phyloP scores from a whole-genome alignment of 2,888 invertebrate species.

The Abscondita cerata region DNA sequence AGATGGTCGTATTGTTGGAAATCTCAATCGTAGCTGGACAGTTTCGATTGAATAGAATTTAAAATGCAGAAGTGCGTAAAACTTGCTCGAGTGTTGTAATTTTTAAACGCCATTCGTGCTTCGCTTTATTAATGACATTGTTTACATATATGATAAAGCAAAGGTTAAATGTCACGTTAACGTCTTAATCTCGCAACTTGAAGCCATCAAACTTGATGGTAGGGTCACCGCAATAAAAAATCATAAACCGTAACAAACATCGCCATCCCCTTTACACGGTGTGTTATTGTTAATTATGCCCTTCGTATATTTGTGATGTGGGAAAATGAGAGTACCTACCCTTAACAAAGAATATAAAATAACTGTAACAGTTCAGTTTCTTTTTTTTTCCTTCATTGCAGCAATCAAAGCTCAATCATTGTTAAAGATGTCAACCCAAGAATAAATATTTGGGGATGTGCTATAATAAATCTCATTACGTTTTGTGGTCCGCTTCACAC shows the following conservation, averaged over 20 bases:
- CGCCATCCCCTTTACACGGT: constrained; percentile 28
- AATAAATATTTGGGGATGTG: constrained; percentile 49
- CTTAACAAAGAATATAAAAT: background rate
- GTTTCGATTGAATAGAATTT: constrained; percentile 6
- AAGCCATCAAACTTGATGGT: constrained; percentile 22
- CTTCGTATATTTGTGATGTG: constrained; percentile 31
- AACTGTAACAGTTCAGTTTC: background rate
- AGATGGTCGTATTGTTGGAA: constrained; percentile 15
- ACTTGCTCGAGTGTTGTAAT: constrained; percentile 21
- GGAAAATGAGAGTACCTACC: constrained; percentile 14
- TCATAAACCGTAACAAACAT: constrained; percentile 40
- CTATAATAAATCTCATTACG: constrained; percentile 51
- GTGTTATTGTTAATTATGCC: constrained; percentile 34
- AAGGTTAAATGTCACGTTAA: constrained; percentile 41
- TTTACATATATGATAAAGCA: constrained; percentile 16
- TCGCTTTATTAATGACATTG: constrained; percentile 7
- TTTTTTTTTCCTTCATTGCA: no score
- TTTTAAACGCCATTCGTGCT: background rate
- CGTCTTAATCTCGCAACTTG: constrained; percentile 35
- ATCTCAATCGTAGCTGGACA: constrained; percentile 9
- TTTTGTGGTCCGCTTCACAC: constrained; percentile 49
- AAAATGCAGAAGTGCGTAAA: constrained; percentile 24
- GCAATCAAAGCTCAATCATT: constrained; percentile 32
- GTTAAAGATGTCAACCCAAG: constrained; percentile 41
- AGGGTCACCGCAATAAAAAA: constrained; percentile 41